These are phyloP conservation scores for Cettia cetti DNA, from an alignment of 2,113 vertebrate species.

Conservation along the genomic window DNA sequence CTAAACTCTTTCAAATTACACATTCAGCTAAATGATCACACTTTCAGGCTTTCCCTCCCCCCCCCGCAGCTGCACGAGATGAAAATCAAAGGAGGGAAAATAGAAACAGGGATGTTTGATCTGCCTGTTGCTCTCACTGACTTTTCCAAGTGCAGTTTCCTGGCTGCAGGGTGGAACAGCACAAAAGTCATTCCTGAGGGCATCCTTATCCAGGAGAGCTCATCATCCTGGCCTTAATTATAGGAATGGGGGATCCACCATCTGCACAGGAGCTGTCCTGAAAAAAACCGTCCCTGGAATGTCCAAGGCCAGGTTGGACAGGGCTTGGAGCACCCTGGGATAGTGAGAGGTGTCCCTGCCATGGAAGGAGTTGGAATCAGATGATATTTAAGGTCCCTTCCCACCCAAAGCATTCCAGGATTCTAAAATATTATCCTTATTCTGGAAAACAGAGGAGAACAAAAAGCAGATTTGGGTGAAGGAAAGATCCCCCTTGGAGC, in stretches of 20 bases:
- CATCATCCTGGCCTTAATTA: background rate
- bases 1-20: constrained; percentile 8
- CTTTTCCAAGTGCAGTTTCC: background rate
- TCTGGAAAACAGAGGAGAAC: background rate
- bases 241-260: no score
- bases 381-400: background rate
- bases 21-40: background rate
- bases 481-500: background rate
- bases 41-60: background rate
- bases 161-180: background rate
- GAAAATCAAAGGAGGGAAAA: constrained; percentile 34
- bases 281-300: background rate
- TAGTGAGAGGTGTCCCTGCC: background rate
- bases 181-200: background rate
- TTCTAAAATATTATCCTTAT: background rate
- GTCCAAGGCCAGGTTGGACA: rapidly evolving
- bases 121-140: background rate
- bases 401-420: background rate
- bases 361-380: background rate
- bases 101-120: background rate
- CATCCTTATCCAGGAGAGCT: background rate
- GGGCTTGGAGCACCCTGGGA: background rate
- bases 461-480: background rate
- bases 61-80: background rate
- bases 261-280: background rate